These are phyloP conservation scores for Schizopygopsis malacanthus DNA, from an alignment of 2,797 vertebrate species.

Conservation along the genomic window DNA sequence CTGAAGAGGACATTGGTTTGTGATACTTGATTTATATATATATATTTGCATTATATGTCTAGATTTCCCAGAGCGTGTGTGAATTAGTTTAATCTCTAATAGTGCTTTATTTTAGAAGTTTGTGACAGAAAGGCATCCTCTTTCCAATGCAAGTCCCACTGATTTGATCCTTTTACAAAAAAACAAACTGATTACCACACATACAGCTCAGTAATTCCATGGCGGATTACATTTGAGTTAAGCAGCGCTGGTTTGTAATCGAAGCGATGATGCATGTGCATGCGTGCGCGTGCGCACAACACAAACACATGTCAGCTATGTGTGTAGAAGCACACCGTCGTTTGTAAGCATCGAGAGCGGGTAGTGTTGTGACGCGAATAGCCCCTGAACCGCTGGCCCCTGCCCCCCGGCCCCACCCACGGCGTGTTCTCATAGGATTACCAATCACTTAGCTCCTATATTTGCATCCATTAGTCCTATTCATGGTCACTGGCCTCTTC, in stretches of 20 bases:
- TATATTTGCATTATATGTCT: conserved; percentile 3
- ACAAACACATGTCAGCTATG: conserved; percentile 79
- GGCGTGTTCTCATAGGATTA: conserved; percentile 90
- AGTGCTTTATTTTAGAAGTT: not conserved
- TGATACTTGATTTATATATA: not conserved
- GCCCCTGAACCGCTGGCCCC: conserved; percentile 71
- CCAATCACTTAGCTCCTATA: conserved; percentile 86
- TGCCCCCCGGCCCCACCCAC: conserved; percentile 66
- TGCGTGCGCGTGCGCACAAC: conserved; percentile 51
- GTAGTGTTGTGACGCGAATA: conserved; percentile 70
- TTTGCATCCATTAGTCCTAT: conserved; percentile 87
- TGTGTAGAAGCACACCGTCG: conserved; percentile 60
- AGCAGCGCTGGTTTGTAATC: conserved; percentile 88
- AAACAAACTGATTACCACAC: conserved; percentile 10
- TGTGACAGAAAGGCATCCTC: not conserved
- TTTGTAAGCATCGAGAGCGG: not conserved
- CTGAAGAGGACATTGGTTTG: not conserved
- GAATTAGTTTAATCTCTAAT: not conserved
- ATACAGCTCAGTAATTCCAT: conserved; percentile 22
- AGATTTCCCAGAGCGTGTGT: conserved; percentile 16
- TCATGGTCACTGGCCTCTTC: conserved; percentile 84
- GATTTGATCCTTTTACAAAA: conserved; percentile 8
- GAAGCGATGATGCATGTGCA: conserved; percentile 79
- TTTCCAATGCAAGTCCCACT: not conserved
- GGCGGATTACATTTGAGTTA: conserved; percentile 82